Conservation (phyloP, 2,797 vertebrate species). For the Chaunax sp. region DNA sequence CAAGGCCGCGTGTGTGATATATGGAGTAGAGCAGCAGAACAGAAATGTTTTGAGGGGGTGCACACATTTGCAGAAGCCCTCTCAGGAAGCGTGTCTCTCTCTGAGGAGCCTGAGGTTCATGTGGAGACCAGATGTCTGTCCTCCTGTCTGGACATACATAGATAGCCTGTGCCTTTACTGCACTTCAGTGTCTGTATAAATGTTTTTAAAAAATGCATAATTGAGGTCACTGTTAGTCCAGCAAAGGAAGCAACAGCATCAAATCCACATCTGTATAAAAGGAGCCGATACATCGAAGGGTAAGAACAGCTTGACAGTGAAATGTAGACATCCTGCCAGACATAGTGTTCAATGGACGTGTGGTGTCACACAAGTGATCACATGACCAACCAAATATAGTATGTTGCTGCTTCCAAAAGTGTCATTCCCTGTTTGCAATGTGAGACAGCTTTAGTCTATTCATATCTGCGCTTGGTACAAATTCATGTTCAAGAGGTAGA, state of each 20-base stretch:
- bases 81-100: constrained; percentile 44
- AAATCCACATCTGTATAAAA: too few relatives aligned
- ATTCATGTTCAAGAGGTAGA: constrained; percentile 4
- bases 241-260: too few relatives aligned
- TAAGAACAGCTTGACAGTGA: too few relatives aligned
- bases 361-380: constrained; percentile 1
- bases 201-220: too few relatives aligned
- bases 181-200: too few relatives aligned
- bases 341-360: constrained; percentile 18
- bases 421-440: constrained; percentile 22
- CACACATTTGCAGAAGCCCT: constrained; percentile 35
- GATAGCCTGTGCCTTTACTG: not conserved
- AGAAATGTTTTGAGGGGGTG: constrained; percentile 45
- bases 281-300: too few relatives aligned
- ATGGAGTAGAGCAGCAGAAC: constrained; percentile 34
- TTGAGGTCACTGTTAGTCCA: not conserved
- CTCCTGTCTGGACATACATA: constrained; percentile 55
- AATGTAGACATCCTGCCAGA: too few relatives aligned
- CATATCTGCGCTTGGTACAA: constrained; percentile 13
- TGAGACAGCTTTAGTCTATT: constrained; percentile 20
- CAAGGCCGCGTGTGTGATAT: constrained; percentile 62
- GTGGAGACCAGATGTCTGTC: constrained; percentile 78
- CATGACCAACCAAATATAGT: constrained; percentile 16
- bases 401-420: constrained; percentile 16
- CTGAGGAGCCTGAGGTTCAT: constrained; percentile 55